Base-by-base conservation (phyloP, 2,888 invertebrate species). In the Hylaea fasciaria region DNA sequence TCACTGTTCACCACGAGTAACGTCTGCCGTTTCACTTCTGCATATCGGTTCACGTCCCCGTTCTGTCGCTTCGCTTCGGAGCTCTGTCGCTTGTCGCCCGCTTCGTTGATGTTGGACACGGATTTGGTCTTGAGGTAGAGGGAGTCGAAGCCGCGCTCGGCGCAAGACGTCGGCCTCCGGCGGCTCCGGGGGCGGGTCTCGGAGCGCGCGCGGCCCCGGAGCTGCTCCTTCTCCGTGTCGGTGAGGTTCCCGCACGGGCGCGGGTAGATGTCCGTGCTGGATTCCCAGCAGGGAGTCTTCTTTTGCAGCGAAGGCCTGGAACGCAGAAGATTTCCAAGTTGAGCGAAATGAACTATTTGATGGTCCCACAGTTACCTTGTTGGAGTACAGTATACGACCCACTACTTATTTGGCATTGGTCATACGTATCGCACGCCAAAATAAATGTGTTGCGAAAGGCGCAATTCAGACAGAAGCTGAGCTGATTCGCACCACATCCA, bases 201-300 rank as follows among this genome's bases (percentile, higher is more conserved):
- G 0, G 96, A 96, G 44, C 94, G 94, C 0, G 95, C 94, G 58
- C 95, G 93, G 0, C 93, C 93, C 1, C 94, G 90, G 10, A 94
- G 75, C 8, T 94, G 93, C 68, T 94, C 94, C 75, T 96, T 96
- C 77, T 96, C 96, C 9, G 94, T 95, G 82, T 97, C 96, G 0
- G 96, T 96, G 87, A 96, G 94, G 81, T 96, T 97, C 13, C 96
- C 96, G 65, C 96, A 94, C 0, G 96, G 96, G 51, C 94, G 94
- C 1, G 96, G 96, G 80, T 96, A 96, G 57, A 96, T 94, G 81
- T 96, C 96, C 0, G 95, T 95, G 71, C 95, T 95, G 71, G 95
- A 95, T 76, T 96, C 96, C 96, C 97, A 96, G 76, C 96, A 96
- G 0, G 94, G 96, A 0, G 93, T 94, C 49, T 94, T 94, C 71